A percentile compares a stretch with the other conserved stretches of the same genome.
Conservation (phyloP, 2,888 invertebrate genomes). For the Cyaniris semiargus region DNA sequence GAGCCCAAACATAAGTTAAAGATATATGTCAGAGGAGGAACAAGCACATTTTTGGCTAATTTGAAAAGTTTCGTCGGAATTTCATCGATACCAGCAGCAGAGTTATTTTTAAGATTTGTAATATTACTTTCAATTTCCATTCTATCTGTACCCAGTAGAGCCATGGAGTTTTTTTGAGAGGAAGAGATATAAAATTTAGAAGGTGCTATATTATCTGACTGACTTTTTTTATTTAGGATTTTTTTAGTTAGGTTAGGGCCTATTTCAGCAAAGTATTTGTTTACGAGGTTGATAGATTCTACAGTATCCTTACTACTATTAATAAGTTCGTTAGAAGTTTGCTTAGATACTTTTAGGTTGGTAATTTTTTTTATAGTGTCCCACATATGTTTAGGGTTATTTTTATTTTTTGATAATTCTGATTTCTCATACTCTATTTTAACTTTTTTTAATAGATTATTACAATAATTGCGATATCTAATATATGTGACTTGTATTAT, state of each 20-base stretch:
- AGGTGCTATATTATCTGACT: background rate
- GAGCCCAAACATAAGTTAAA: background rate
- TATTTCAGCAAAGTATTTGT: conserved; percentile 6
- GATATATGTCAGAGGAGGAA: background rate
- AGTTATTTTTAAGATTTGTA: background rate
- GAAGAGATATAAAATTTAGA: background rate
- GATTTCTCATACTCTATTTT: background rate
- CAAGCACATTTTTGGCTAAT: background rate
- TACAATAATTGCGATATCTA: background rate
- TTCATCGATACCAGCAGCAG: conserved; percentile 6
- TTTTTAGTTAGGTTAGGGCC: background rate
- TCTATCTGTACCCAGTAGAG: too few species aligned
- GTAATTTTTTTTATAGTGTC: background rate
- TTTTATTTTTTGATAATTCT: background rate
- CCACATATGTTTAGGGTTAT: background rate
- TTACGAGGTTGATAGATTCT: background rate
- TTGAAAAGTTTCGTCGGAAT: background rate
- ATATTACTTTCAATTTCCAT: background rate
- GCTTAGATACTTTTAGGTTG: background rate
- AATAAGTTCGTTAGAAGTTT: background rate
- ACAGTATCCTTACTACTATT: background rate
- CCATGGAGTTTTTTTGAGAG: background rate
- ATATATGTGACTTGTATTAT: background rate
- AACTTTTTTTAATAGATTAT: background rate
- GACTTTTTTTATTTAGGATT: background rate